Base-by-base conservation (phyloP, 1,140 invertebrate genomes). In the Philaenus spumarius region DNA sequence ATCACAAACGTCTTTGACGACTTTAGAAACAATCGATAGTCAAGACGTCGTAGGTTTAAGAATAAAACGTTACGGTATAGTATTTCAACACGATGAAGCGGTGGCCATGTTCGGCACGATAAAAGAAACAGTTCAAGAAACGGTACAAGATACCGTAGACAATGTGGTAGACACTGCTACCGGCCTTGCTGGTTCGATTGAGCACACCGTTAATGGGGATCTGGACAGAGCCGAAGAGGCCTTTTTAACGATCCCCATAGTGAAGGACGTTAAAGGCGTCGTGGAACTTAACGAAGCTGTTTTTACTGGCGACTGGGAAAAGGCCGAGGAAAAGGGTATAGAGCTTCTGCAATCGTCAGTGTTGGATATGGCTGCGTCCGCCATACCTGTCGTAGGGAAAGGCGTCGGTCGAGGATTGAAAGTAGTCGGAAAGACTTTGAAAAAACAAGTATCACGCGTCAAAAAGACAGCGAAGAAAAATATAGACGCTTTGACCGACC, bases 121-220 rank as follows among this genome's bases (percentile, higher is more conserved):
- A 26, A 35, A n/a, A 23, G 42, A 60, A 23, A 17, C 35, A 24
- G 14, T 60, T 24, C 37, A 30, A 5, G 24, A 40, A 14, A 30
- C 37, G 11, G 57, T 60, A 34, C 54, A 54, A 55, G 58, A 60
- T 17, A 55, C 52, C 1, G 58, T 45, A 12, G 46, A 60, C 1
- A 35, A 19, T 39, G 43, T 60, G 2, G 52, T 60, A 4, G 50
- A 60, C n/a, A 60, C 52, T 3, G 51, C 42, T 45, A 54, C 45
- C 14, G 52, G 52, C 2, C 40, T 60, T 17, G 58, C 35, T 15
- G 35, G 55, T 11, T 22, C 58, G 1, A 40, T 54, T 17, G 42
- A 35, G 9, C 54, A 60, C 15, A 51, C 39, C 2, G 52, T 60
- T 20, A 60, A 39, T n/a, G 58, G 58, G 34, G 58, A 60, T 46